Percentiles rank a stretch among this genome's conserved stretches.
Conservation (phyloP, 2,113 vertebrate genomes). For the Bubo scandiacus region DNA sequence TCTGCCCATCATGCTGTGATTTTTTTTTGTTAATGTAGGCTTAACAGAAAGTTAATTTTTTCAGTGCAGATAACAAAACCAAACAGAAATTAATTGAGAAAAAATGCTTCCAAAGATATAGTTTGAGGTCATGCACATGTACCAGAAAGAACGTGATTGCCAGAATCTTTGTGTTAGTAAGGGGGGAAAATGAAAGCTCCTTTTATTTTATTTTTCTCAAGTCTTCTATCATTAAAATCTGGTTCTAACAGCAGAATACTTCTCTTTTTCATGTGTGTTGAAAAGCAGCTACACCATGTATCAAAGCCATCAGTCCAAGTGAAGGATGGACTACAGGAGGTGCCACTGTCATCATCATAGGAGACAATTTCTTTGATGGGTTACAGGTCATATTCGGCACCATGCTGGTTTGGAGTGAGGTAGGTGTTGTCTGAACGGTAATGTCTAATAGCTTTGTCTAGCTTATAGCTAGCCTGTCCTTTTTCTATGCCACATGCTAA, state of each 20-base stretch:
- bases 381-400: conserved; percentile 98
- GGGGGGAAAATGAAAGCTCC: conserved; percentile 69
- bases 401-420: conserved; percentile 99
- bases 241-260: conserved; percentile 79
- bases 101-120: conserved; percentile 29
- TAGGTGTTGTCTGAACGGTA: conserved; percentile 83
- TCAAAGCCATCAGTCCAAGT: conserved; percentile 99
- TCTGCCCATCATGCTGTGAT: background rate
- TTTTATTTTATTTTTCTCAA: conserved; percentile 69
- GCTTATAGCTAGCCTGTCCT: conserved; percentile 50
- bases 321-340: conserved; percentile 98
- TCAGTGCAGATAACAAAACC: conserved; percentile 34
- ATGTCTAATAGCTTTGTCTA: conserved; percentile 75
- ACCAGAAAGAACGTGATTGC: conserved; percentile 37
- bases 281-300: conserved; percentile 95
- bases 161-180: conserved; percentile 68
- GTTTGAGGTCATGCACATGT: conserved; percentile 12
- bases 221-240: conserved; percentile 78
- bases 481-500: conserved; percentile 37
- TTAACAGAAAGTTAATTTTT: conserved; percentile 2
- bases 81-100: conserved; percentile 43
- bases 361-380: conserved; percentile 98
- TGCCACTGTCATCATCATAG: conserved; percentile 97
- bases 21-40: background rate
- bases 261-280: conserved; percentile 84